Evolutionary conservation across 2,888 invertebrate species (phyloP), one percentile per base, ranked within the genome.

Genomic region (Nudaria mundana): DNA sequence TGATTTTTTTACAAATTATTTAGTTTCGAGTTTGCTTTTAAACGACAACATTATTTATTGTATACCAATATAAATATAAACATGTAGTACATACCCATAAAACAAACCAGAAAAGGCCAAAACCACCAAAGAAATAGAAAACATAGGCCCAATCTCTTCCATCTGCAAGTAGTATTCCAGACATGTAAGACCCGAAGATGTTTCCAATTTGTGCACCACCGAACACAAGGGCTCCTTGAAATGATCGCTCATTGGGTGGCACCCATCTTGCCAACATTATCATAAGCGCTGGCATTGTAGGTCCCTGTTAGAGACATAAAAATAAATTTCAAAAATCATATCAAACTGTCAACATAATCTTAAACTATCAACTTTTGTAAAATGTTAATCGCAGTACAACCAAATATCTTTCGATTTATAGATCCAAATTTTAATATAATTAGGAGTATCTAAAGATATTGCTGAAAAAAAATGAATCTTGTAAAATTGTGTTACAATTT

Each of bases 271-370:
- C 91, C 49, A 92, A 69, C 71, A 92, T 82, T 30, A 90, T 90
- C 76, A 91, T 91, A 63, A 94, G 86, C 0, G 93, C 92, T 34
- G 91, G 92, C 82, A 93, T 95, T 0, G 95, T 94, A 1, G 94
- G 94, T 33, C 95, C 95, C 90, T 92, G 67, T 40, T 0, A 6
- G 26, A 30, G n/a, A 24, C n/a, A n/a, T n/a, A 5, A 3, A 25
- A 25, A 25, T 2, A 11, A 6, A 6, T 6, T 11, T 5, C 2
- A 6, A 11, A 14, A 28, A 28, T 11, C 8, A 8, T 1, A 13
- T 11, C 11, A 3, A 7, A 24, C 2, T 3, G 10, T 24, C 5
- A 8, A 11, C 10, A 2, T 24, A 1, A 22, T 22, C 7, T 8
- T 22, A 8, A 1, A 22, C n/a, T n/a, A n/a, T n/a, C n/a, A n/a